A percentile compares a stretch with the other conserved stretches of the same genome.
Evolutionary conservation across 2,888 invertebrate species (phyloP).

Genomic region (Drosophila neutralis): DNA sequence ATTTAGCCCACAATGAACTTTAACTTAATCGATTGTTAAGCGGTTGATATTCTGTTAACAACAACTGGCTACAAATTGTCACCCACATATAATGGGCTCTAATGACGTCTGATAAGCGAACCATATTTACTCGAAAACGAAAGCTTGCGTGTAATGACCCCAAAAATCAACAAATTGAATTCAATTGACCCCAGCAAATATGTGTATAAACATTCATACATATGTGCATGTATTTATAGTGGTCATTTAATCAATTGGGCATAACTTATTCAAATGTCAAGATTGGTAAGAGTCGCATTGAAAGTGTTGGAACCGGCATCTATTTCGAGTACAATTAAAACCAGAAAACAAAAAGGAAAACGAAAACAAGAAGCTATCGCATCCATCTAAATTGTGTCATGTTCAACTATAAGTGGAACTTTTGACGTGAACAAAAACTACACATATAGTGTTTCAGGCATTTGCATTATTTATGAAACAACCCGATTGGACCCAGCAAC

Average conservation of each 20-base stretch:
- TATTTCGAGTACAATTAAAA: conserved; percentile 45
- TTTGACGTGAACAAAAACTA: conserved; percentile 16
- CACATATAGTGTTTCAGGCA: conserved; percentile 10
- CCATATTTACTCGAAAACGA: conserved; percentile 16
- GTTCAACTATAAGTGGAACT: conserved; percentile 33
- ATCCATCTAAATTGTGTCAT: conserved; percentile 40
- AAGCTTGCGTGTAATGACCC: conserved; percentile 33
- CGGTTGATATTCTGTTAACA: conserved; percentile 23
- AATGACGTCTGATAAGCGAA: conserved; percentile 17
- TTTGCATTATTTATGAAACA: conserved; percentile 65
- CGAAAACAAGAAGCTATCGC: conserved; percentile 4
- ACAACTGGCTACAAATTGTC: conserved; percentile 22
- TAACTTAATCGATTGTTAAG: conserved; percentile 5
- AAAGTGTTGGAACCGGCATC: conserved; percentile 24
- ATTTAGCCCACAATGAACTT: not conserved
- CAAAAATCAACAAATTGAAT: conserved; percentile 54
- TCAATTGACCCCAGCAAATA: conserved; percentile 38
- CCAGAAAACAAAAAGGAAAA: not conserved
- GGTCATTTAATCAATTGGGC: conserved; percentile 42
- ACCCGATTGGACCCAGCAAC: conserved; percentile 14
- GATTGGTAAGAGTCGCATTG: conserved; percentile 21
- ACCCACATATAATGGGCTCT: conserved; percentile 10
- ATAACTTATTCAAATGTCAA: conserved; percentile 57
- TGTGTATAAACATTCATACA: conserved; percentile 10
- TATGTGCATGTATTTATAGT: not conserved